Base-by-base conservation (phyloP, 2,113 vertebrate species). In the Herpailurus yagouaroundi region DNA sequence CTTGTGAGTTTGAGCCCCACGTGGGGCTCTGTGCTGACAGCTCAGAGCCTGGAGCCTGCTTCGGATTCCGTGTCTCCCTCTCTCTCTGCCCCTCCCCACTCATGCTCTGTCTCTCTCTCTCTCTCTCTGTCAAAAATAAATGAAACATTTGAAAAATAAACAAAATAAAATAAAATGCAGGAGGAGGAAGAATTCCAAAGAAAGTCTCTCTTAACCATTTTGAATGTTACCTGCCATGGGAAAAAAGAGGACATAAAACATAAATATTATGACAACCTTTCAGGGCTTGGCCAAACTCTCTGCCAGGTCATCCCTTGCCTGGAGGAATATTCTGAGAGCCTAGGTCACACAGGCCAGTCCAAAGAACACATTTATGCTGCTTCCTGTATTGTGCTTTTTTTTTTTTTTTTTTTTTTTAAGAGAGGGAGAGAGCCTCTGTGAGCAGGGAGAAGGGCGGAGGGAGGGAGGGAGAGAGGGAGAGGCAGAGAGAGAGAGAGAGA, bases 231-330 rank as follows among this genome's bases (percentile, higher is more conserved):
- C 3, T 60, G 64, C 64, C 25, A n/a, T 33, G 63, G 16, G 21
- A 33, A 66, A 66, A 79, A 66, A 84, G 45, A 69, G 3, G 80
- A 36, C 55, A 36, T 33, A 48, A 57, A 48, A 2, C 27, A 86
- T 55, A 91, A 93, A 90, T 90, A 92, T 79, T 94, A 92, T 96
- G 80, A 83, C 71, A 84, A 73, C 88, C 13, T 95, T 57, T 74
- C 31, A 63, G 81, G n/a, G 10, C 74, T 92, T 71, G 66, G 64
- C 41, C 73, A 89, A 60, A 85, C 14, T 89, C 57, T 90, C 66
- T 41, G 8, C 80, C 48, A 57, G 48, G 45, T 86, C 79, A 60
- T 63, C 36, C 25, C 36, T 64, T 64, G 12, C 74, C 52, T 79
- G 63, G 74, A 89, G 9, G 68, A 90, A 73, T n/a, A 36, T 9